Conservation (phyloP, 2,797 vertebrate genomes). For the Sebastiscus tertius region DNA sequence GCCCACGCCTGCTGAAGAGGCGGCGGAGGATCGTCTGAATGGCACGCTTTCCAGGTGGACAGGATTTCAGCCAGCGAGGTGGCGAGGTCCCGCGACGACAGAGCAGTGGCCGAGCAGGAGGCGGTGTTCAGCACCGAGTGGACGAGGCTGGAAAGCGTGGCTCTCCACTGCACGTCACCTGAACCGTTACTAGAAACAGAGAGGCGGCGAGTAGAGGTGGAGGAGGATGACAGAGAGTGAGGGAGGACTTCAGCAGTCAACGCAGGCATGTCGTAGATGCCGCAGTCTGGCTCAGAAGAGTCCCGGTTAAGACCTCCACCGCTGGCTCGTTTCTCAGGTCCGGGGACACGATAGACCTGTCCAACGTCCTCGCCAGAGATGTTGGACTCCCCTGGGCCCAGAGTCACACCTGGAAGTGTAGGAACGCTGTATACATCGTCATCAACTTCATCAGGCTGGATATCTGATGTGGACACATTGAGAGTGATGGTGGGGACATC, state of each 20-base stretch:
- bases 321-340: constrained; percentile 73
- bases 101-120: constrained; percentile 58
- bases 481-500: constrained; percentile 85
- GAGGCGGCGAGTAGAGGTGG: constrained; percentile 78
- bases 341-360: constrained; percentile 74
- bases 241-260: constrained; percentile 76
- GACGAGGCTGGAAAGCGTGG: constrained; percentile 76
- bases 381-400: constrained; percentile 65
- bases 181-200: constrained; percentile 85
- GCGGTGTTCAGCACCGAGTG: constrained; percentile 72
- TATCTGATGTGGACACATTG: constrained; percentile 59
- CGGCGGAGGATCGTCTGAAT: constrained; percentile 74
- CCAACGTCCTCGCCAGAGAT: constrained; percentile 64
- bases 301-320: constrained; percentile 52
- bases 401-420: constrained; percentile 79
- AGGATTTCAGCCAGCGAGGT: constrained; percentile 83
- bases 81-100: constrained; percentile 80
- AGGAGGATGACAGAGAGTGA: constrained; percentile 74
- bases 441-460: constrained; percentile 68
- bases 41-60: constrained; percentile 83
- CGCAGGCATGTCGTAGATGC: constrained; percentile 90
- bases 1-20: constrained; percentile 83
- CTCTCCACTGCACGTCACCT: constrained; percentile 81
- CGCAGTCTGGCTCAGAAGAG: constrained; percentile 76
- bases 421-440: constrained; percentile 87